Percentiles rank a stretch among this genome's conserved stretches.
These are phyloP conservation scores for Cyanoliseus patagonus DNA, from an alignment of 2,113 vertebrate species.

Conservation along the genomic window DNA sequence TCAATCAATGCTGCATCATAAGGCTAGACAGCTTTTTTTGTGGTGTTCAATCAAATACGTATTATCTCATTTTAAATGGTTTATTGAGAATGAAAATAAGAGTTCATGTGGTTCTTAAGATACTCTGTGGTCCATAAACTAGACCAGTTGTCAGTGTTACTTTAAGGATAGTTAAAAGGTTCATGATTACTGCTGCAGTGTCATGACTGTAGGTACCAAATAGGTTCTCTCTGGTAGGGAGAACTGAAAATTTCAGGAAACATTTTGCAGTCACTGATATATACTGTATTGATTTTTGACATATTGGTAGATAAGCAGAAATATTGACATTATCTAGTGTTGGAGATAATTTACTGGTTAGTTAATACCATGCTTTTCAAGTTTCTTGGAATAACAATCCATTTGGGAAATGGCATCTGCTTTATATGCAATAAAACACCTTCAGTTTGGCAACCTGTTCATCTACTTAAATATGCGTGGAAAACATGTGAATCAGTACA, in stretches of 20 bases:
- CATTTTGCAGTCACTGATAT: neutral
- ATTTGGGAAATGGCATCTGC: neutral
- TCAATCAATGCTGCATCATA: neutral
- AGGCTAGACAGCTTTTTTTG: neutral
- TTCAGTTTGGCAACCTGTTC: neutral
- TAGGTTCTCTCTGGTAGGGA: neutral
- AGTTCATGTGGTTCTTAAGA: neutral
- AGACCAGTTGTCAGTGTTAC: neutral
- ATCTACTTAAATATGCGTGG: neutral
- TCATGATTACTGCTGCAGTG: neutral
- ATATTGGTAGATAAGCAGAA: fast-evolving
- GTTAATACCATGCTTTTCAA: neutral
- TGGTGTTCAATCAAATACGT: neutral
- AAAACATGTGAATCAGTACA: neutral
- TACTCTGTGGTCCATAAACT: neutral
- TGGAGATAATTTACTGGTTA: neutral
- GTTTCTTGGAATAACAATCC: neutral
- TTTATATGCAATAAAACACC: neutral
- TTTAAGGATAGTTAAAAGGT: neutral
- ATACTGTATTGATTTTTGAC: neutral
- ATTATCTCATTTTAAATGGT: neutral
- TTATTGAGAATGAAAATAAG: neutral
- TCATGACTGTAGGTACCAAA: neutral
- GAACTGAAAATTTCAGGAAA: neutral
- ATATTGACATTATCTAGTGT: neutral